phyloP scores from a whole-genome alignment of 2,113 vertebrate genomes.

The Scomber colias region DNA sequence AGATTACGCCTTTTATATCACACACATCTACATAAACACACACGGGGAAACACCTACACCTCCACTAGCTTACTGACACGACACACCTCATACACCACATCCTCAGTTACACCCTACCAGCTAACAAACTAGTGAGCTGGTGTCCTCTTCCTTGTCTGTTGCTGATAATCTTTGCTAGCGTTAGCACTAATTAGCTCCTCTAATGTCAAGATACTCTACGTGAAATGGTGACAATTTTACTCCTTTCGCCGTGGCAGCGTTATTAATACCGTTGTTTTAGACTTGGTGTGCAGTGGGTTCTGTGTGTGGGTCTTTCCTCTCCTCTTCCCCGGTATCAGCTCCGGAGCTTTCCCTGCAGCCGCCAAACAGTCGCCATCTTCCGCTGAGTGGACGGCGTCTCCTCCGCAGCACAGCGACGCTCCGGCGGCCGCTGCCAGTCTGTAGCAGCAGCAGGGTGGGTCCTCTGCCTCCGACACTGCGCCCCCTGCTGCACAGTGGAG shows the following conservation, averaged over 20 bases:
- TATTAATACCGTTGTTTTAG: conserved; percentile 65
- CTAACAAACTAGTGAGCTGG: conserved; percentile 28
- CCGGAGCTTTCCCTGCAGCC: conserved; percentile 73
- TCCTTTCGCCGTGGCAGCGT: background rate
- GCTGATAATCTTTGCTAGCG: conserved; percentile 71
- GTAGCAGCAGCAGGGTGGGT: conserved; percentile 50
- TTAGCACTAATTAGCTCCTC: conserved; percentile 45
- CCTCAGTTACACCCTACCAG: conserved; percentile 1
- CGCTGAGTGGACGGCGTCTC: conserved; percentile 62
- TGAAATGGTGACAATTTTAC: conserved; percentile 3
- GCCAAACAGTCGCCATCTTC: conserved; percentile 86
- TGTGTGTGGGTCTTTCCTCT: conserved; percentile 41
- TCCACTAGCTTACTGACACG: conserved; percentile 6
- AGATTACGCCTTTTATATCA: background rate
- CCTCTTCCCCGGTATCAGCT: conserved; percentile 80
- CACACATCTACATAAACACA: background rate
- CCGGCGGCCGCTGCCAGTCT: conserved; percentile 10
- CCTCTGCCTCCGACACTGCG: conserved; percentile 6
- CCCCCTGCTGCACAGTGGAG: conserved; percentile 2
- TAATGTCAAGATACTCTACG: conserved; percentile 18
- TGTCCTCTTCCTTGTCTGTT: conserved; percentile 17
- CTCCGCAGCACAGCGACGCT: conserved; percentile 66
- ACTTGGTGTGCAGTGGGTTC: conserved; percentile 30
- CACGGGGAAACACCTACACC: background rate
- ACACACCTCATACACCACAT: background rate